Conservation (phyloP, 2,113 vertebrate genomes). For the Taxidea taxus region DNA sequence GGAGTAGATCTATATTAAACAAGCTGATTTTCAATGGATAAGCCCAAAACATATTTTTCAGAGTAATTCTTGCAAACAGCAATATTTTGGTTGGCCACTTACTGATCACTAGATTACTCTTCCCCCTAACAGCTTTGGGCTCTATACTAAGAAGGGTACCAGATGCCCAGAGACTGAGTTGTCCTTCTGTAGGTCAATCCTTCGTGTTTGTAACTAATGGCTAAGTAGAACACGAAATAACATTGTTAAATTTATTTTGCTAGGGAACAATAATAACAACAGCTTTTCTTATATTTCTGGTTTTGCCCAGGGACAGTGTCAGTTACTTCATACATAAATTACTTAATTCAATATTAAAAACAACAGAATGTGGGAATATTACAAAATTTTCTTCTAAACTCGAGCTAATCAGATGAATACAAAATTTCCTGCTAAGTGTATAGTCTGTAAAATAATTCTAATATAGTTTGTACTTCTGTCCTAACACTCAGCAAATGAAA, state of each 20-base stretch:
- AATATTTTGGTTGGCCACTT: background rate
- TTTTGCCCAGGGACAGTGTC: background rate
- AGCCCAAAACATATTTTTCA: background rate
- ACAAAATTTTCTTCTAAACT: background rate
- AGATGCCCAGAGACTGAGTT: background rate
- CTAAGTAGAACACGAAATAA: background rate
- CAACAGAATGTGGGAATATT: rapidly evolving
- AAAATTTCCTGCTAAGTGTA: background rate
- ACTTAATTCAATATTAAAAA: slow-evolving; percentile 2
- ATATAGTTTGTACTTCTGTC: background rate
- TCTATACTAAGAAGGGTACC: background rate
- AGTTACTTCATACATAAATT: background rate
- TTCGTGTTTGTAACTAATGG: background rate
- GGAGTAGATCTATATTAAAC: background rate
- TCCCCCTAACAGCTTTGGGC: background rate
- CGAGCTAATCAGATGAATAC: background rate
- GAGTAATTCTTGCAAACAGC: background rate
- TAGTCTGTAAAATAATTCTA: background rate
- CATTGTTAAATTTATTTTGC: background rate
- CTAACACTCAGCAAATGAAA: background rate
- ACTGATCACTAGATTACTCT: background rate
- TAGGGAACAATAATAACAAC: background rate
- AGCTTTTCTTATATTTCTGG: background rate
- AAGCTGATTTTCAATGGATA: background rate
- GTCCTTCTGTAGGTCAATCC: background rate